These are phyloP conservation scores for Exocentrus adspersus DNA, from an alignment of 2,888 invertebrate species.

Conservation along the genomic window DNA sequence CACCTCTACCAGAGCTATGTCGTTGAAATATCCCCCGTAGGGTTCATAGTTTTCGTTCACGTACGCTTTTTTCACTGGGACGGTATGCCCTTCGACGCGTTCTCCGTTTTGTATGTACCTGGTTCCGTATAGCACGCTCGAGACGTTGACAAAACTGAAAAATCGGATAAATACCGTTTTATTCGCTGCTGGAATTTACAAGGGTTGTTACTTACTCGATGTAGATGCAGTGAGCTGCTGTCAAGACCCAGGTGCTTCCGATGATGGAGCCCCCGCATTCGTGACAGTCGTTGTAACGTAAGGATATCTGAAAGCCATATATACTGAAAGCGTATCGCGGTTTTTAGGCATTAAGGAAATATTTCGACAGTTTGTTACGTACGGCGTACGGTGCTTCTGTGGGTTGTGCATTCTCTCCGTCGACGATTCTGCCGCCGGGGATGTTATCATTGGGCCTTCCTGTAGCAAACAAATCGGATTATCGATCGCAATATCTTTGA, in stretches of 20 bases:
- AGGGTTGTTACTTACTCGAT: constrained; percentile 25
- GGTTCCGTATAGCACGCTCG: constrained; percentile 40
- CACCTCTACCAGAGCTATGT: constrained; percentile 47
- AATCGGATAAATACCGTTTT: too few relatives aligned
- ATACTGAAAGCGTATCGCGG: not conserved
- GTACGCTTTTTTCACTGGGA: constrained; percentile 30
- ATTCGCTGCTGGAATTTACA: not conserved
- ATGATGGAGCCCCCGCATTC: constrained; percentile 41
- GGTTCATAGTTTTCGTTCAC: constrained; percentile 34
- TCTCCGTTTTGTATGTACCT: constrained; percentile 28
- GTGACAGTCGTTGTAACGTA: constrained; percentile 33
- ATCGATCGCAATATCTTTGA: too few relatives aligned
- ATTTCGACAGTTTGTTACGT: not conserved
- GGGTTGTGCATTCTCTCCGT: not conserved
- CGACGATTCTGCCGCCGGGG: constrained; percentile 4
- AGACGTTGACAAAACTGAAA: constrained; percentile 25
- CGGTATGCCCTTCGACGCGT: constrained; percentile 30
- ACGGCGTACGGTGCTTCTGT: constrained; percentile 21
- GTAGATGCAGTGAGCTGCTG: constrained; percentile 40
- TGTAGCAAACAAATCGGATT: too few relatives aligned
- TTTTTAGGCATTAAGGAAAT: too few relatives aligned
- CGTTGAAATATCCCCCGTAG: constrained; percentile 38
- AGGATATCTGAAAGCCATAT: constrained; percentile 33
- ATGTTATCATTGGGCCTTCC: not conserved
- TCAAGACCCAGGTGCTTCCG: constrained; percentile 35